phyloP scores from a whole-genome alignment of 1,140 invertebrate genomes.

The Littorina saxatilis region DNA sequence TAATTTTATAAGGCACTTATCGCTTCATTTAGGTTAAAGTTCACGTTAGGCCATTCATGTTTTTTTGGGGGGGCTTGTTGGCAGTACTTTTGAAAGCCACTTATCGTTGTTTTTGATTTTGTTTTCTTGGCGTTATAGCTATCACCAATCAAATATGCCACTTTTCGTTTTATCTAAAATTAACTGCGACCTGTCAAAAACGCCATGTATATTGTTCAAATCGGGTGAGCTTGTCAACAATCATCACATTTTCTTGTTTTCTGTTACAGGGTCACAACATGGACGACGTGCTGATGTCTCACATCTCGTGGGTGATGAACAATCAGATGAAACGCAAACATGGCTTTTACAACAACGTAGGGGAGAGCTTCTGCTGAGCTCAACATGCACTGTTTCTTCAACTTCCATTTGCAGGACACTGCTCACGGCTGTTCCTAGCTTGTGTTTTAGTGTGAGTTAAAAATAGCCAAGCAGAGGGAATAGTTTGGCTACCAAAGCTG shows the following conservation, averaged over 20 bases:
- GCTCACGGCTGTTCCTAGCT: too few relatives aligned
- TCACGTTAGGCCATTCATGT: too few relatives aligned
- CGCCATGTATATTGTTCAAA: too few relatives aligned
- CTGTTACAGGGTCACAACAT: slow-evolving; percentile 68
- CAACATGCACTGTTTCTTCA: not conserved
- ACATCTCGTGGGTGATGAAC: slow-evolving; percentile 69
- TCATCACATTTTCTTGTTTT: not conserved
- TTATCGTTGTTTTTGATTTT: not conserved
- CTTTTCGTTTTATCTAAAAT: not conserved
- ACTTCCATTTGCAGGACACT: not conserved
- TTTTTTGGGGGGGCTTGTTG: too few relatives aligned
- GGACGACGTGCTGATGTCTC: slow-evolving; percentile 70
- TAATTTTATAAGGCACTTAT: too few relatives aligned
- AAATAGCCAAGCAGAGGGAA: not conserved
- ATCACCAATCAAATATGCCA: not conserved
- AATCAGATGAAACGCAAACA: slow-evolving; percentile 64
- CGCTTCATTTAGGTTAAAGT: too few relatives aligned
- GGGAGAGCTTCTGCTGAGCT: slow-evolving; percentile 65
- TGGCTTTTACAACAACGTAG: slow-evolving; percentile 57
- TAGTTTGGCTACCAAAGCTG: not conserved
- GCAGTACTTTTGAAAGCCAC: too few relatives aligned
- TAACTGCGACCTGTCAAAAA: not conserved
- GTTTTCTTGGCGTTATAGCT: not conserved
- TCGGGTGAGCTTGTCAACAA: too few relatives aligned
- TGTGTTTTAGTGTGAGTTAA: too few relatives aligned